These are phyloP conservation scores for Steromphala cineraria DNA, from an alignment of 2,888 invertebrate genomes.

Conservation along the genomic window DNA sequence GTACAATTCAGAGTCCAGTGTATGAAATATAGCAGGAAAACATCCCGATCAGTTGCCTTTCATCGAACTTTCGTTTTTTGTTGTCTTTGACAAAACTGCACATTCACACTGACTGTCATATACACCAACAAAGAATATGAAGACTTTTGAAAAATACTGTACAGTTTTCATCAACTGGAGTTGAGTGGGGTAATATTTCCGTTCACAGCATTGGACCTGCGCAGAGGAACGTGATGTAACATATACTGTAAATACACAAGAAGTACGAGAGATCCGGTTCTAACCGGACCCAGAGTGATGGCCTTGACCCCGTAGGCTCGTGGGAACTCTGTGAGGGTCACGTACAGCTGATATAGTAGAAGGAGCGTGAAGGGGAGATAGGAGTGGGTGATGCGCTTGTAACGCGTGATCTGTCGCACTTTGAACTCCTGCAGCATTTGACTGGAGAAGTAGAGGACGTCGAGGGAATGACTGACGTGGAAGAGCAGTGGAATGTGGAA, in stretches of 20 bases:
- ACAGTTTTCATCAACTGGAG: not conserved
- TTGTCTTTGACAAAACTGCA: too few relatives aligned
- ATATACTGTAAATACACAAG: slow-evolving; percentile 78
- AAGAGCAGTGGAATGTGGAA: slow-evolving; percentile 87
- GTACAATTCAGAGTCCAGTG: too few relatives aligned
- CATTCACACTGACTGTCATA: too few relatives aligned
- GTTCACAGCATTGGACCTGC: not conserved
- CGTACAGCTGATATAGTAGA: slow-evolving; percentile 80
- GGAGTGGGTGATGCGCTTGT: slow-evolving; percentile 40
- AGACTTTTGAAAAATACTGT: too few relatives aligned
- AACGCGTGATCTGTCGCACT: slow-evolving; percentile 12
- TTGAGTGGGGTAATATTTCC: not conserved
- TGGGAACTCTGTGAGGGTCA: slow-evolving; percentile 81
- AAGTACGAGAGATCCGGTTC: slow-evolving; percentile 86
- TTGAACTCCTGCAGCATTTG: slow-evolving; percentile 30
- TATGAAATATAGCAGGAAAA: too few relatives aligned
- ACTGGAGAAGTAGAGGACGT: slow-evolving; percentile 74
- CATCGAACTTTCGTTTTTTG: too few relatives aligned
- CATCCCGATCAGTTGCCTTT: too few relatives aligned
- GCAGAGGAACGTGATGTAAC: not conserved
- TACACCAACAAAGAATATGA: too few relatives aligned
- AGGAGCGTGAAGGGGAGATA: slow-evolving; percentile 55
- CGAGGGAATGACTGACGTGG: slow-evolving; percentile 83
- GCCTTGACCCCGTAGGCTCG: slow-evolving; percentile 87
- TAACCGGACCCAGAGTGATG: slow-evolving; percentile 85